Conservation (phyloP, 2,113 vertebrate species). For the Tympanuchus pallidicinctus region DNA sequence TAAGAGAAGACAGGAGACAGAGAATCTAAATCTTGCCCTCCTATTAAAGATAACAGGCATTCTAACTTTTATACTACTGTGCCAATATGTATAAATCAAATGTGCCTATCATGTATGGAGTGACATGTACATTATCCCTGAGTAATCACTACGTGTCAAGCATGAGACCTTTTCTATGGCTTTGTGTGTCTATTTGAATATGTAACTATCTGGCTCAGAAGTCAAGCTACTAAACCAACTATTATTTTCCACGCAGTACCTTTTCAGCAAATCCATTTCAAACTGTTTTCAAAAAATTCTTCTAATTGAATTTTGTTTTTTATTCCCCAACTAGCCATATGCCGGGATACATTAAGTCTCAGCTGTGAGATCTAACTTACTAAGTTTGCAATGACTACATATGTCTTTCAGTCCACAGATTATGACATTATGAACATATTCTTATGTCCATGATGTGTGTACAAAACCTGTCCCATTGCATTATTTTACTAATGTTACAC, state of each 20-base stretch:
- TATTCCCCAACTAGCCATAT: not conserved
- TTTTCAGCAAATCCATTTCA: not conserved
- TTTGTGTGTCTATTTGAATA: not conserved
- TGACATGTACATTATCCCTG: not conserved
- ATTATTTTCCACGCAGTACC: not conserved
- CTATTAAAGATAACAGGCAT: conserved; percentile 59
- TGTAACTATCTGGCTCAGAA: not conserved
- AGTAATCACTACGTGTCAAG: not conserved
- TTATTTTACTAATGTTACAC: not conserved
- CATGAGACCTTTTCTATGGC: not conserved
- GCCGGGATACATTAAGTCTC: not conserved
- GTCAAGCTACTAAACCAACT: not conserved
- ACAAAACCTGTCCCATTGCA: not conserved
- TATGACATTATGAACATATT: not conserved
- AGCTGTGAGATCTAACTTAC: not conserved
- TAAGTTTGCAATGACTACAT: not conserved
- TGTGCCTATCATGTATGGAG: not conserved
- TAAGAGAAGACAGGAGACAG: conserved; percentile 38
- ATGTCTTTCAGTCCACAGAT: not conserved
- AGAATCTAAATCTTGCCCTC: conserved; percentile 39
- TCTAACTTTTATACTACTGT: conserved; percentile 20
- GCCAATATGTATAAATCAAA: conserved; percentile 55
- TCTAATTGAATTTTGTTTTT: not conserved
- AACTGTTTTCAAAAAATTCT: not conserved
- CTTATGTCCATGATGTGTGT: not conserved